Evolutionary conservation across 2,888 invertebrate genomes (phyloP), one percentile per base, ranked within the genome.

Genomic region (Lottia gigantea): DNA sequence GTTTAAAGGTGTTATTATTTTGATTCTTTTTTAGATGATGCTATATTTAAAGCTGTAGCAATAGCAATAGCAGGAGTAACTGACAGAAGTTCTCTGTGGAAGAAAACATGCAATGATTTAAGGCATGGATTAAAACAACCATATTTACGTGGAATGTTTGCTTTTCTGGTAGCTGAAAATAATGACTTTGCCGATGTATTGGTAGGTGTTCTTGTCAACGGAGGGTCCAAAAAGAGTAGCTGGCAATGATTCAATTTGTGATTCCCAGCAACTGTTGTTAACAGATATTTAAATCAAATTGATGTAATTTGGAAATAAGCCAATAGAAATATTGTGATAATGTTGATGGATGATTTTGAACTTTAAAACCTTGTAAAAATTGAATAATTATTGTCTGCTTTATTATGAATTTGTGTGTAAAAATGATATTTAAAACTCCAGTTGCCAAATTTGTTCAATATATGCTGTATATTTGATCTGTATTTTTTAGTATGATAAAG

Each of bases 111-210:
- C 80, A 89, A 92, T 0, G 90, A 90, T 62, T 93, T 95, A n/a
- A 92, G 93, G 80, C 91, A 91, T 25, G 93, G 94, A 86, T 91
- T 97, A 67, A 91, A 92, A n/a, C 95, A 96, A 91, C 94, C 97
- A 0, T 96, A 97, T 90, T 91, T 98, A 75, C 92, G 95, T 83
- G 95, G 95, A 8, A 93, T 96, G 88, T 96, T 97, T 90, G 93
- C 93, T 65, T 97, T 97, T 90, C 91, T 97, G 74, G 94, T 95
- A 0, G 92, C 94, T 46, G 94, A 95, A 67, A 92, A 92, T 82
- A 93, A 92, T 78, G 92, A 91, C 81, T 95, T 93, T 81, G 93
- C 94, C 70, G 91, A 91, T 74, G 93, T 95, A 79, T 89, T 95
- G 90, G 94, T 94, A 89, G 89, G 91, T 88, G 25, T 16, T 40